These are phyloP conservation scores for Danio aesculapii DNA, from an alignment of 2,797 vertebrate species.

Conservation along the genomic window DNA sequence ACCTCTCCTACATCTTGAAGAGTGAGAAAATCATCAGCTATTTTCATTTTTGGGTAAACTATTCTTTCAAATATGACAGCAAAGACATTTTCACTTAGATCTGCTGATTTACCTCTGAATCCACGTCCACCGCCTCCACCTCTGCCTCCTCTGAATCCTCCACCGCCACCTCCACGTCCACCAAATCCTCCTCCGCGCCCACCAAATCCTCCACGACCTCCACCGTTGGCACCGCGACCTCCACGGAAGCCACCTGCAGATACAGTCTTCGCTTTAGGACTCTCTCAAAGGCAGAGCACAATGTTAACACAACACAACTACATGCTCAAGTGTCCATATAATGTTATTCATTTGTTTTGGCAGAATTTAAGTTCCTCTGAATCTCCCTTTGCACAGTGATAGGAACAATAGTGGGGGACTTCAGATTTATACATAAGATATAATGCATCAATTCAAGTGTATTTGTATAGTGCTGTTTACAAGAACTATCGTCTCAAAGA, in stretches of 20 bases:
- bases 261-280: not conserved
- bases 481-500: too few species aligned
- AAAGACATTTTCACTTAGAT: not conserved
- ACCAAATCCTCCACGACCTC: slow-evolving; percentile 84
- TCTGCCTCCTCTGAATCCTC: slow-evolving; percentile 64
- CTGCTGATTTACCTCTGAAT: slow-evolving; percentile 84
- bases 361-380: too few species aligned
- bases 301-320: not conserved
- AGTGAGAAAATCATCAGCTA: too few species aligned
- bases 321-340: not conserved
- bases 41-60: too few species aligned
- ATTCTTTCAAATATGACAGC: not conserved
- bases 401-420: too few species aligned
- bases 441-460: too few species aligned
- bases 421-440: too few species aligned
- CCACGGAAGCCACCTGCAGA: slow-evolving; percentile 89
- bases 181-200: slow-evolving; percentile 69
- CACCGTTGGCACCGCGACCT: slow-evolving; percentile 80
- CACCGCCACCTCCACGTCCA: slow-evolving; percentile 81
- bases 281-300: not conserved
- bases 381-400: too few species aligned
- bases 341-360: too few species aligned
- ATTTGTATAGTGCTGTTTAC: too few species aligned
- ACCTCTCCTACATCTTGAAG: too few species aligned
- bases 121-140: slow-evolving; percentile 82